A percentile compares a stretch with the other conserved stretches of the same genome.
phyloP scores from a whole-genome alignment of 2,797 vertebrate species.

The Hippocampus kuda region DNA sequence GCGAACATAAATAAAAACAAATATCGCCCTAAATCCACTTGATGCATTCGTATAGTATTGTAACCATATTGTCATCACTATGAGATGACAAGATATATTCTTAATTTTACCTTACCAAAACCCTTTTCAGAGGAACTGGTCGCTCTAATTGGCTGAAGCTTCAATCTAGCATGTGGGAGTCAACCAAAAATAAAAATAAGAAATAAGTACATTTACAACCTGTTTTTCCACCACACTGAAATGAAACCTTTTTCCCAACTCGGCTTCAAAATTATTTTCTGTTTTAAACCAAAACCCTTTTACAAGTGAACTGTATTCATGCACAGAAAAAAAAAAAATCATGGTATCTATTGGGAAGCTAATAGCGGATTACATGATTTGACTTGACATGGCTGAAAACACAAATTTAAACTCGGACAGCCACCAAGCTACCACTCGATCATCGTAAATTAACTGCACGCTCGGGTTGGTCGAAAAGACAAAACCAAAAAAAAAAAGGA shows the following conservation, averaged over 20 bases:
- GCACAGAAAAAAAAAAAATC: slow-evolving; percentile 46
- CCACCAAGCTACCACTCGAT: background rate
- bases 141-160: background rate
- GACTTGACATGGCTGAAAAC: slow-evolving; percentile 24
- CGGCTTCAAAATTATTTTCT: slow-evolving; percentile 11
- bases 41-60: background rate
- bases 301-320: slow-evolving; percentile 30
- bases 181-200: background rate
- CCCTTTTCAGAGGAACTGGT: background rate
- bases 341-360: slow-evolving; percentile 25
- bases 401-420: slow-evolving; percentile 3
- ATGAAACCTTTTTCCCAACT: slow-evolving; percentile 23
- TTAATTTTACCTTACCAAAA: background rate
- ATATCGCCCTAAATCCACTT: background rate
- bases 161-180: slow-evolving; percentile 20
- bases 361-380: slow-evolving; percentile 36
- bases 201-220: background rate
- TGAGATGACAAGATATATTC: background rate
- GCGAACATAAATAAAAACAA: background rate
- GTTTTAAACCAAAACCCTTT: slow-evolving; percentile 19
- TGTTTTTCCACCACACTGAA: slow-evolving; percentile 10
- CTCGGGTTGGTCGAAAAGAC: background rate
- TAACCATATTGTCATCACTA: background rate
- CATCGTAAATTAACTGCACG: background rate
- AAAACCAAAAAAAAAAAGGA: background rate